Conservation (phyloP, 2,888 invertebrate species). For the Dolomedes plantarius region DNA sequence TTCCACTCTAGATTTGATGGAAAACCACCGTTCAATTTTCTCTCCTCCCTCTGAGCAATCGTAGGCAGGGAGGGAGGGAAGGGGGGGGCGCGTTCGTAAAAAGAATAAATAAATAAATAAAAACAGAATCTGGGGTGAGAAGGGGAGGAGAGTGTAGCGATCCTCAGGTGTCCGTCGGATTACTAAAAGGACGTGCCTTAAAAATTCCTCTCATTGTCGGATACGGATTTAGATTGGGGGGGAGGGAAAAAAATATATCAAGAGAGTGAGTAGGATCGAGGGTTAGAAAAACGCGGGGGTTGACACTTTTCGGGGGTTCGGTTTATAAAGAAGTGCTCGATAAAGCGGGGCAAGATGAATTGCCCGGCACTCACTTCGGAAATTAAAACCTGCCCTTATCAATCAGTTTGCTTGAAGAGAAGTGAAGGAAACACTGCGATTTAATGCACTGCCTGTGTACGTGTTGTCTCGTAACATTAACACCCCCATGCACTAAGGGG, state of each 20-base stretch:
- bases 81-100: no score
- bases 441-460: conserved; percentile 67
- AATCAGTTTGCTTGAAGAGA: conserved; percentile 61
- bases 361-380: conserved; percentile 60
- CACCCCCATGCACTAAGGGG: conserved; percentile 46
- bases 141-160: conserved; percentile 17
- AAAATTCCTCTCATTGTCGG: conserved; percentile 67
- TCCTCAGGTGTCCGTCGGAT: conserved; percentile 69
- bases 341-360: conserved; percentile 60
- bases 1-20: conserved; percentile 69
- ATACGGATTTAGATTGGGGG: conserved; percentile 26
- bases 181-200: conserved; percentile 28
- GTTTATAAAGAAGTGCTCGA: conserved; percentile 51
- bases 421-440: conserved; percentile 46
- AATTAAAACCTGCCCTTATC: conserved; percentile 71
- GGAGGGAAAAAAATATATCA: not conserved
- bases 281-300: conserved; percentile 19
- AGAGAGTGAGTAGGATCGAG: not conserved
- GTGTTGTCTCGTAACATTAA: conserved; percentile 27
- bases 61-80: conserved; percentile 17
- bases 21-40: conserved; percentile 61
- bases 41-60: conserved; percentile 20
- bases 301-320: conserved; percentile 28
- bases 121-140: conserved; percentile 13
- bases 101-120: conserved; percentile 64